Evolutionary conservation across 2,888 invertebrate genomes (phyloP).

Genomic region (Pristionchus japonicus): DNA sequence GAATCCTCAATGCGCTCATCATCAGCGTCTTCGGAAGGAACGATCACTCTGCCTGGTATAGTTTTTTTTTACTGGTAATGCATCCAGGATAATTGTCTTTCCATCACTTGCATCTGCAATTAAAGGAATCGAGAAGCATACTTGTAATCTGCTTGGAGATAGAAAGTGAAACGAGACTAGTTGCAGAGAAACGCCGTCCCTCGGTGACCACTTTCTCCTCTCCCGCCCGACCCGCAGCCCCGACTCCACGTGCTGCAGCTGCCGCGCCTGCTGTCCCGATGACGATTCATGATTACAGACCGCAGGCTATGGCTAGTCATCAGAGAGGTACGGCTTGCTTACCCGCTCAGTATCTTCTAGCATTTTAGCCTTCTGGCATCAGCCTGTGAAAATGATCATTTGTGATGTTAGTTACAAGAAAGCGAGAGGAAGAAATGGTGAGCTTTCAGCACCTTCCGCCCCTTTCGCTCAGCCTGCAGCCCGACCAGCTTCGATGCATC

Average conservation of each 20-base stretch:
- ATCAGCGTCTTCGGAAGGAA: conserved; percentile 25
- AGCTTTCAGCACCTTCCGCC: background rate
- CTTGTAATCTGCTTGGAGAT: no score
- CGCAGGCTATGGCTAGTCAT: background rate
- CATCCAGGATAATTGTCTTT: no score
- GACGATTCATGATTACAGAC: background rate
- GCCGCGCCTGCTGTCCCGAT: background rate
- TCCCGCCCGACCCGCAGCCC: conserved; percentile 16
- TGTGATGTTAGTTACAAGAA: background rate
- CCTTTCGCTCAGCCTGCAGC: background rate
- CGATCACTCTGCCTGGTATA: conserved; percentile 19
- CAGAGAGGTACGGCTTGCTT: background rate
- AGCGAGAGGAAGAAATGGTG: background rate
- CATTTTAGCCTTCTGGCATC: background rate
- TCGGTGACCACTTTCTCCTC: conserved; percentile 21
- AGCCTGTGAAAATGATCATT: background rate
- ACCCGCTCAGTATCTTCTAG: background rate
- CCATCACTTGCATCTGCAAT: no score
- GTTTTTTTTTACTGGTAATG: background rate
- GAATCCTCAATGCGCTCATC: conserved; percentile 22
- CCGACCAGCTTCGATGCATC: no score
- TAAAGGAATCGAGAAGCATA: no score
- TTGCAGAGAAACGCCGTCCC: background rate
- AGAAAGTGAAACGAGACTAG: background rate
- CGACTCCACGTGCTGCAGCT: conserved; percentile 34